Conservation (phyloP, 2,888 invertebrate species). For the Molanna angustata region DNA sequence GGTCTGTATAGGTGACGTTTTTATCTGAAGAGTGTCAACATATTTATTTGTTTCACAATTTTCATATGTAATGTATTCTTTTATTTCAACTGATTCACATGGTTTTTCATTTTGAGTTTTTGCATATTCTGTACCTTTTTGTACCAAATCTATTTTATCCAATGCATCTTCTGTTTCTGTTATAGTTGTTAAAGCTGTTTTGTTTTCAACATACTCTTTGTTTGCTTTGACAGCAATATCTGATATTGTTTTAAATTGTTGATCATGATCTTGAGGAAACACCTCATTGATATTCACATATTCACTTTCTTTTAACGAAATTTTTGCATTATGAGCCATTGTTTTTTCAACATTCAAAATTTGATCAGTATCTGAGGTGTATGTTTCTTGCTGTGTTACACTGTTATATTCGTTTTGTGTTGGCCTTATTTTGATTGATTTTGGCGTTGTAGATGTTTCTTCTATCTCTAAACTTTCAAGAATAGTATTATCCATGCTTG, state of each 20-base stretch:
- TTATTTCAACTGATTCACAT: constrained; percentile 24
- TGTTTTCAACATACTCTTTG: constrained; percentile 29
- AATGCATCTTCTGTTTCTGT: constrained; percentile 22
- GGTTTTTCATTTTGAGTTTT: constrained; percentile 22
- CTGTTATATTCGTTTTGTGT: constrained; percentile 5
- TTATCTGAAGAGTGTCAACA: not conserved
- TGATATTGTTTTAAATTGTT: constrained; percentile 4
- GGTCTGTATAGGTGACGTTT: constrained; percentile 12
- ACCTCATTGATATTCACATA: constrained; percentile 8
- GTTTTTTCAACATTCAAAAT: not conserved
- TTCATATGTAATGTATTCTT: constrained; percentile 18
- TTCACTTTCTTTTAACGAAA: constrained; percentile 8
- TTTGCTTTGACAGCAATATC: constrained; percentile 32
- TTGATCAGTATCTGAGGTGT: not conserved
- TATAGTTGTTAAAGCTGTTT: constrained; percentile 19
- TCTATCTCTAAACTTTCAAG: constrained; percentile 43
- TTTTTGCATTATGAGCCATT: constrained; percentile 1
- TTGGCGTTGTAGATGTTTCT: constrained; percentile 34
- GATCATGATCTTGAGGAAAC: constrained; percentile 23
- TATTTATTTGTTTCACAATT: constrained; percentile 3
- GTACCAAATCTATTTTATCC: constrained; percentile 7
- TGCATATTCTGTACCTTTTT: constrained; percentile 14
- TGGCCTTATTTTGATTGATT: constrained; percentile 5
- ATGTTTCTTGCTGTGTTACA: constrained; percentile 6
- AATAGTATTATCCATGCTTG: constrained; percentile 42